Conservation (phyloP, 2,797 vertebrate genomes). For the Spea hammondii region DNA sequence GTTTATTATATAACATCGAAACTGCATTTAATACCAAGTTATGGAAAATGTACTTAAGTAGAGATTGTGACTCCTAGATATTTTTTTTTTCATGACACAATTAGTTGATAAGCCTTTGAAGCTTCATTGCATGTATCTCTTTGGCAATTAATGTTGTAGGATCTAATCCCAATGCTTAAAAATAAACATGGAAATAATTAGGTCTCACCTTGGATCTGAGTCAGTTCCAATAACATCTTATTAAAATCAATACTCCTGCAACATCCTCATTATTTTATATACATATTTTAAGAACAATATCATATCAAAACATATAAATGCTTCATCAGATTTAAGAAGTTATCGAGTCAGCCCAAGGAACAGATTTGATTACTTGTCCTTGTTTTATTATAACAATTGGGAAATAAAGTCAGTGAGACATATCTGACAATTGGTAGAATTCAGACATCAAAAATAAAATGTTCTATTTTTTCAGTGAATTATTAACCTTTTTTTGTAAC, state of each 20-base stretch:
- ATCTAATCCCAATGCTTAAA: conserved; percentile 47
- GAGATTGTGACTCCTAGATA: too few species aligned
- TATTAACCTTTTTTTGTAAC: too few species aligned
- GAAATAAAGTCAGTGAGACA: too few species aligned
- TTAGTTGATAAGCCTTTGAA: conserved; percentile 44
- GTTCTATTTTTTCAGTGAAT: too few species aligned
- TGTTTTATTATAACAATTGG: too few species aligned
- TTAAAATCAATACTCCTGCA: conserved; percentile 25
- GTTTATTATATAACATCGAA: too few species aligned
- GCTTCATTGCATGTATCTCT: conserved; percentile 25
- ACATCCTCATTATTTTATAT: conserved; percentile 17
- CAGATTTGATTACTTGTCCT: too few species aligned
- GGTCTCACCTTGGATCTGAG: conserved; percentile 32
- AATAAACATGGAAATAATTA: conserved; percentile 51
- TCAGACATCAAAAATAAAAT: too few species aligned
- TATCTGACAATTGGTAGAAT: too few species aligned
- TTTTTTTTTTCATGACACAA: background rate
- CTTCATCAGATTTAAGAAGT: too few species aligned
- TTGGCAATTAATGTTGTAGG: conserved; percentile 40
- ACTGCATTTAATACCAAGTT: background rate
- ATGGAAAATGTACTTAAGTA: background rate
- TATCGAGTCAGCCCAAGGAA: too few species aligned
- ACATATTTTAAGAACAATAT: background rate
- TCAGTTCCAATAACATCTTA: conserved; percentile 24
- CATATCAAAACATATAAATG: too few species aligned